Conservation (phyloP, 1,140 invertebrate species). For the Euwallacea similis region DNA sequence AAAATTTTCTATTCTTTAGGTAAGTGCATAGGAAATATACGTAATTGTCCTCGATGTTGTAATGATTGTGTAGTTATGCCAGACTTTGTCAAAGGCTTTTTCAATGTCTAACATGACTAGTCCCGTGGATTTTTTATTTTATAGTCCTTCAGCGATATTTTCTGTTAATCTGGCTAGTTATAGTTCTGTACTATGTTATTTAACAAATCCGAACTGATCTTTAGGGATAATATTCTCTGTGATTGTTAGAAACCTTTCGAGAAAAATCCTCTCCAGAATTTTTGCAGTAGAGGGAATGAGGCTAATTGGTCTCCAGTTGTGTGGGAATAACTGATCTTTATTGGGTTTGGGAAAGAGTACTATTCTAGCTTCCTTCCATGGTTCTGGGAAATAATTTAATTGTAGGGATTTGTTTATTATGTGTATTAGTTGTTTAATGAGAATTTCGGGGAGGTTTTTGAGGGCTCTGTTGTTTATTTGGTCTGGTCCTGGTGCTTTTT, state of each 20-base stretch:
- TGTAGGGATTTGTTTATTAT: not conserved
- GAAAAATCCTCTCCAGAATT: not conserved
- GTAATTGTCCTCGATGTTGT: not conserved
- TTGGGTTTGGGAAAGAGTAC: not conserved
- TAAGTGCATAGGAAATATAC: not conserved
- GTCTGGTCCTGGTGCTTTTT: conserved; percentile 15
- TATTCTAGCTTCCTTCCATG: not conserved
- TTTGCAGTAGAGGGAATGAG: not conserved
- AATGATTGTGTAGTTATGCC: too few relatives aligned
- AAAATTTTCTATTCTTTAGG: conserved; percentile 7
- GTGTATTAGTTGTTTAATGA: not conserved
- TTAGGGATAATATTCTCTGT: conserved; percentile 4
- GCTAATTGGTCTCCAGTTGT: conserved; percentile 1
- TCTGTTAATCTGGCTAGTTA: not conserved
- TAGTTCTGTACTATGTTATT: conserved; percentile 4
- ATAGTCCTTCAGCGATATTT: not conserved
- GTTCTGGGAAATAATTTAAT: not conserved
- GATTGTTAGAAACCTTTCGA: not conserved
- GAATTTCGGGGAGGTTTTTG: not conserved
- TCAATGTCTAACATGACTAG: conserved; percentile 13
- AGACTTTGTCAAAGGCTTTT: conserved; percentile 27
- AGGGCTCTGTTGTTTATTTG: not conserved
- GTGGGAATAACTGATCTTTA: not conserved
- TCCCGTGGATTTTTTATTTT: conserved; percentile 5
- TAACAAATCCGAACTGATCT: conserved; percentile 19